Evolutionary conservation across 2,888 invertebrate genomes (phyloP).

Genomic region (Andricus quercusramuli): DNA sequence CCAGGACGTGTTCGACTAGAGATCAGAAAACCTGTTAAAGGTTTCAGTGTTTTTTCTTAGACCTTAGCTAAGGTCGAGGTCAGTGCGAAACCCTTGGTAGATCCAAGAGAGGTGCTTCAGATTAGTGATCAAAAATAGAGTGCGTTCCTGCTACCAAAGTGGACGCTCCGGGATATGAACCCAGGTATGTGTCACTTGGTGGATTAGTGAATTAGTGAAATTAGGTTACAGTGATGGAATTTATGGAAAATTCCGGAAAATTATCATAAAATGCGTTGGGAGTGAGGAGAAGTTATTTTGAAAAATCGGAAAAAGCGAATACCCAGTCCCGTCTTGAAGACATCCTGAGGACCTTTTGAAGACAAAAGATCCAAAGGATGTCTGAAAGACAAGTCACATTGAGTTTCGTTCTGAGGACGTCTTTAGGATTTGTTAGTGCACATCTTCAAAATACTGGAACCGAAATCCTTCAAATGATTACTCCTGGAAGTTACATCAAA

Average conservation of each 20-base stretch:
- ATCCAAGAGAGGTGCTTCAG: slow-evolving; percentile 50
- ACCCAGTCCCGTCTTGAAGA: no score
- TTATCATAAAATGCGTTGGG: no score
- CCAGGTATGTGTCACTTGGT: slow-evolving; percentile 71
- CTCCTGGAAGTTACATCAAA: background rate
- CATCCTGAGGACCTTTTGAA: no score
- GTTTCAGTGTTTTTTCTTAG: slow-evolving; percentile 15
- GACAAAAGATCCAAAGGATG: no score
- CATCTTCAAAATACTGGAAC: no score
- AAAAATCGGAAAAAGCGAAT: no score
- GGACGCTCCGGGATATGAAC: slow-evolving; percentile 76
- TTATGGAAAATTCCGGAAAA: no score
- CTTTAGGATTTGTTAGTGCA: no score
- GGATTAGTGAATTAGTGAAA: slow-evolving; percentile 26
- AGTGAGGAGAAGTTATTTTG: no score
- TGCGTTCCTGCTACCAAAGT: slow-evolving; percentile 61
- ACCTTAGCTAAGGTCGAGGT: slow-evolving; percentile 36
- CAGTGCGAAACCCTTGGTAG: background rate
- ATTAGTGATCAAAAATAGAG: slow-evolving; percentile 54
- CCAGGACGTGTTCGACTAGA: slow-evolving; percentile 33
- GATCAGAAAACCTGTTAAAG: slow-evolving; percentile 4
- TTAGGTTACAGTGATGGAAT: background rate
- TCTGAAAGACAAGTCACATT: no score
- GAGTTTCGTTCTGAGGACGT: no score
- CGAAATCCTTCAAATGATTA: background rate